phyloP scores from a whole-genome alignment of 1,140 invertebrate species.

The Halesus radiatus region DNA sequence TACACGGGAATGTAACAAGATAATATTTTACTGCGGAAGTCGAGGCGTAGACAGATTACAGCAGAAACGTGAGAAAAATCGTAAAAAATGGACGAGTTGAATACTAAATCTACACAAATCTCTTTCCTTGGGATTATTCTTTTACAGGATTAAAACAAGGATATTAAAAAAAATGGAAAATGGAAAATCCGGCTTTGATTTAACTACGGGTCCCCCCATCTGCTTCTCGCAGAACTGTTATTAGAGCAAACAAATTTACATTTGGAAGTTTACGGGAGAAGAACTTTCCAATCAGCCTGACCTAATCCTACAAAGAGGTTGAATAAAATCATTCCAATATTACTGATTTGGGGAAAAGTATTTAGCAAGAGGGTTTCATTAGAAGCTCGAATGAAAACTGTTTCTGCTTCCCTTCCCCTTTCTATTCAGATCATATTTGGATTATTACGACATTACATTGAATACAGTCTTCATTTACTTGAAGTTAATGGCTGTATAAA shows the following conservation, averaged over 20 bases:
- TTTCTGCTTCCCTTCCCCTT: too few relatives aligned
- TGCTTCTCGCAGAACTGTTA: neutral
- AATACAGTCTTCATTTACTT: too few relatives aligned
- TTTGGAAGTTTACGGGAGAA: neutral
- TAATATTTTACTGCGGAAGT: neutral
- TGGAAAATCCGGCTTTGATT: slow-evolving; percentile 2
- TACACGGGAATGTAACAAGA: neutral
- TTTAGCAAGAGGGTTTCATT: too few relatives aligned
- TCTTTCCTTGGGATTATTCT: neutral
- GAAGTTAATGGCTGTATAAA: too few relatives aligned
- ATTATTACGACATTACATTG: too few relatives aligned
- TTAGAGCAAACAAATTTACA: neutral
- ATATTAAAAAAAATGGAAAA: neutral
- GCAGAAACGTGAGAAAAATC: neutral
- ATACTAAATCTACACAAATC: neutral
- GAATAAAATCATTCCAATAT: too few relatives aligned
- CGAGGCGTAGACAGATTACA: neutral
- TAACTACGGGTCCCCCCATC: neutral
- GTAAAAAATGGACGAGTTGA: neutral
- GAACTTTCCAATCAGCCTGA: neutral
- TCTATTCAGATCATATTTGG: too few relatives aligned
- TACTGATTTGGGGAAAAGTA: too few relatives aligned
- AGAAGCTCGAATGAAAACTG: too few relatives aligned
- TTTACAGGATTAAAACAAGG: neutral
- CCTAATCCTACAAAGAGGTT: too few relatives aligned